phyloP scores from a whole-genome alignment of 1,140 invertebrate species.

The Drosophila nikananu region DNA sequence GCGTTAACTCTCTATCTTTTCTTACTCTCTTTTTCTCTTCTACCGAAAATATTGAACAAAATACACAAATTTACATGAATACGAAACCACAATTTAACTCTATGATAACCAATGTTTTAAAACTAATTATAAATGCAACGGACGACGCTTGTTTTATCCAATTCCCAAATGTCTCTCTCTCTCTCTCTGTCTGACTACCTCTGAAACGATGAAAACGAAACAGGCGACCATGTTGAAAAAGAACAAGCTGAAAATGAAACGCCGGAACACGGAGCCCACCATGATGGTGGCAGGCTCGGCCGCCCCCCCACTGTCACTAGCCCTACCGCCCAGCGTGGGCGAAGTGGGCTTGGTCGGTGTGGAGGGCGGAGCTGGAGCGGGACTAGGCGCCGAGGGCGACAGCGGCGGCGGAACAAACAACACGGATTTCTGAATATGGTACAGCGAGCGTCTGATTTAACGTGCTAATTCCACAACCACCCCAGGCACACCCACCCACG shows the following conservation, averaged over 20 bases:
- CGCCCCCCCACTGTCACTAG: conserved; percentile 86
- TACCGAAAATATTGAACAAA: conserved; percentile 29
- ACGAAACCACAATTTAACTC: conserved; percentile 20
- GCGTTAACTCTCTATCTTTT: conserved; percentile 58
- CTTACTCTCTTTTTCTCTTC: conserved; percentile 57
- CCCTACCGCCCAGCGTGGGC: conserved; percentile 85
- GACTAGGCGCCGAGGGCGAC: conserved; percentile 79
- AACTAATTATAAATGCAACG: conserved; percentile 53
- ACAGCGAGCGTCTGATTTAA: conserved; percentile 89
- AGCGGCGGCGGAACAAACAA: conserved; percentile 78
- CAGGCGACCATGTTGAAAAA: conserved; percentile 95
- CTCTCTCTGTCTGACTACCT: conserved; percentile 6
- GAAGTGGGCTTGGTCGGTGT: conserved; percentile 85
- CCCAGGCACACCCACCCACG: conserved; percentile 40
- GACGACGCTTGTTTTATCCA: conserved; percentile 42
- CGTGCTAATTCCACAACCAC: conserved; percentile 77
- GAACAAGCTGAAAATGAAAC: conserved; percentile 97
- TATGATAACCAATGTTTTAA: conserved; percentile 31
- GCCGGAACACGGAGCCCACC: conserved; percentile 95
- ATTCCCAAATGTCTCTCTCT: conserved; percentile 9
- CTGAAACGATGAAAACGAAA: conserved; percentile 19
- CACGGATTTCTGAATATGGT: conserved; percentile 88
- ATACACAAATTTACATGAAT: conserved; percentile 37
- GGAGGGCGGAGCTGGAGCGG: conserved; percentile 66
- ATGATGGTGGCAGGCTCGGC: conserved; percentile 90